Percentiles rank a stretch among this genome's conserved stretches.
These are phyloP conservation scores for Parnassius mnemosyne DNA, from an alignment of 2,888 invertebrate genomes.

Conservation along the genomic window DNA sequence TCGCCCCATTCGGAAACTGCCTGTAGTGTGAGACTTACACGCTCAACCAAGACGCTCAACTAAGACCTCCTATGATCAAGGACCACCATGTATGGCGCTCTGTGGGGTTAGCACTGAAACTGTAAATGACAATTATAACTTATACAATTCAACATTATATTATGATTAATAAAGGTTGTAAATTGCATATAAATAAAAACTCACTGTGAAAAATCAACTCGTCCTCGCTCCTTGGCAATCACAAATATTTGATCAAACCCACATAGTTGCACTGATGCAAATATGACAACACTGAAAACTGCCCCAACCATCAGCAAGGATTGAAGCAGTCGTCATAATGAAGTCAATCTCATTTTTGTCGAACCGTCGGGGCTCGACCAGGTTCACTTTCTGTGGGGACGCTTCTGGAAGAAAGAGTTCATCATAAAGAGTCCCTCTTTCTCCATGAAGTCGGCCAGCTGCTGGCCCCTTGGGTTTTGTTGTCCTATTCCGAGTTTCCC, in stretches of 20 bases:
- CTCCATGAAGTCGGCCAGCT: no score
- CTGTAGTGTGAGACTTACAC: no score
- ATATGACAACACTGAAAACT: slow-evolving; percentile 88
- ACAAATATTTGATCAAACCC: slow-evolving; percentile 86
- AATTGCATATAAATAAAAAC: slow-evolving; percentile 28
- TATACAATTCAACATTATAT: slow-evolving; percentile 2
- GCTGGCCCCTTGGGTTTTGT: no score
- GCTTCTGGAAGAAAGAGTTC: no score
- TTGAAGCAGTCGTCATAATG: slow-evolving; percentile 80
- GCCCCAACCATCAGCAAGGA: slow-evolving; percentile 92
- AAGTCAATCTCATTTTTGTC: no score
- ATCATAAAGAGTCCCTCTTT: no score
- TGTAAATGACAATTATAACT: slow-evolving; percentile 44
- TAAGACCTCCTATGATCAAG: slow-evolving; percentile 88
- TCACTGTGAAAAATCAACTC: slow-evolving; percentile 86
- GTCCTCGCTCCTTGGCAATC: slow-evolving; percentile 84
- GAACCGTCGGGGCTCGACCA: no score
- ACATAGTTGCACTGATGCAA: slow-evolving; percentile 85
- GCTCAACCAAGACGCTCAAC: no score
- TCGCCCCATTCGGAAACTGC: no score
- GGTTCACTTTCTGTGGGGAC: no score
- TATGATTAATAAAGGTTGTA: not conserved
- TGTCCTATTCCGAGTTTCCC: no score
- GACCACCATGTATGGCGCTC: slow-evolving; percentile 92
- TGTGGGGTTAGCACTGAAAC: slow-evolving; percentile 89